Evolutionary conservation across 2,797 vertebrate species (phyloP), one percentile per base, ranked within the genome.

Genomic region (Microctenopoma stevenorrisi): DNA sequence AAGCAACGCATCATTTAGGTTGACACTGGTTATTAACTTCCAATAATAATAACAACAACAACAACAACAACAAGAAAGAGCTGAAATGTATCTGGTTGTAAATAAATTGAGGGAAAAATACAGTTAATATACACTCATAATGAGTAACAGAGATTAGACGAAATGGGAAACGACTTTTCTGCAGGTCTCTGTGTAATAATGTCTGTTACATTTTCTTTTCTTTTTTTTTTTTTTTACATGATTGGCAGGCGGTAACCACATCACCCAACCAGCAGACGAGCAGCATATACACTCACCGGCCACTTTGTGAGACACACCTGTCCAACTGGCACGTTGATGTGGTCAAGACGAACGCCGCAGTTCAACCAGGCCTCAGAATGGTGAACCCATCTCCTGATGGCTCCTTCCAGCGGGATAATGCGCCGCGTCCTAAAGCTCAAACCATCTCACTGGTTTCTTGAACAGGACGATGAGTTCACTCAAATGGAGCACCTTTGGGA

Each of bases 1-100:
- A 76, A 61, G 61, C 60, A 42, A 72, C 15, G 64, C 54, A 25
- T 83, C 64, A 52, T 59, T 60, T 71, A 80, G 52, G 61, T 70
- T 70, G 78, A 86, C 66, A 69, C 40, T 22, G 63, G 81, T 75
- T 86, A 79, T 82, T 88, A 81, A 82, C 79, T 83, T 82, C 60
- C 55, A 72, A 61, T 72, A 85, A 84, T 72, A 67, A 76, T 56
- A 33, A 33, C 7, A 30, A 30, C 18, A 18, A 18, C 18, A 18
- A 18, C 3, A 30, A 30, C 3, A 30, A 30, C 5, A 6, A 30
- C 5, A 78, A 79, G 56, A 65, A 70, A 46, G 33, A 70, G 68
- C 16, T 2, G 25, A 70, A 68, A 74, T 51, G 64, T 44, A 51
- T 16, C 44, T 68, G 61, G n/a, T 38, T 74, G 73, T 82, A 72